phyloP scores from a whole-genome alignment of 2,888 invertebrate species.

The Melanophora roralis region DNA sequence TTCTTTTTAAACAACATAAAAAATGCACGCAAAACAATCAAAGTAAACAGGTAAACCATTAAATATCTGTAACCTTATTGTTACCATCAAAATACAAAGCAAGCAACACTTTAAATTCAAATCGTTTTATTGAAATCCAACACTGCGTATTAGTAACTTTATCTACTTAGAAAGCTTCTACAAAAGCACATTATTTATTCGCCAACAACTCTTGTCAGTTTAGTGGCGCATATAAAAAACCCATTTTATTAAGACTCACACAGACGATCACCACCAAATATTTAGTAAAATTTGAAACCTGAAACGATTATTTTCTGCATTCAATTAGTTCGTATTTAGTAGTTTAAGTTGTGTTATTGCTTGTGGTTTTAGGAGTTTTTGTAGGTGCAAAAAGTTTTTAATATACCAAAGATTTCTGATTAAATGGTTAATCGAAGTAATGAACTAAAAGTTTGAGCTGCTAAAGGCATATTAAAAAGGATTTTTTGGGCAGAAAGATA shows the following conservation, averaged over 20 bases:
- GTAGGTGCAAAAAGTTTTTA: conserved; percentile 43
- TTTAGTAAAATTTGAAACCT: conserved; percentile 25
- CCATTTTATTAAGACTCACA: too few species aligned
- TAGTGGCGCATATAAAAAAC: neutral
- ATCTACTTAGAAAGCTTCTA: neutral
- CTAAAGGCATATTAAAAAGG: too few species aligned
- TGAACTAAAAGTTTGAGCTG: conserved; percentile 51
- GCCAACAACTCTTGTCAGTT: neutral
- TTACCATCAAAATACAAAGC: neutral
- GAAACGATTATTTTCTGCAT: conserved; percentile 25
- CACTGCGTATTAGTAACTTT: conserved; percentile 9
- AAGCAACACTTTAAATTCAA: neutral
- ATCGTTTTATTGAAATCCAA: neutral
- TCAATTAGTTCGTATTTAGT: neutral
- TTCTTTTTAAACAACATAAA: neutral
- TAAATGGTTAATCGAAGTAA: conserved; percentile 38
- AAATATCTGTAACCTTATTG: neutral
- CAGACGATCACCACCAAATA: neutral
- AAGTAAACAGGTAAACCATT: neutral
- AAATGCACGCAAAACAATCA: neutral
- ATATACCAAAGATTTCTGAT: conserved; percentile 17
- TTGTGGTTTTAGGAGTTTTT: neutral
- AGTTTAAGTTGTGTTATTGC: neutral
- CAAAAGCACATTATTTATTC: too few species aligned
- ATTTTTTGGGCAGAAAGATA: too few species aligned